Conservation (phyloP, 2,797 vertebrate genomes). For the Tinamus major region DNA sequence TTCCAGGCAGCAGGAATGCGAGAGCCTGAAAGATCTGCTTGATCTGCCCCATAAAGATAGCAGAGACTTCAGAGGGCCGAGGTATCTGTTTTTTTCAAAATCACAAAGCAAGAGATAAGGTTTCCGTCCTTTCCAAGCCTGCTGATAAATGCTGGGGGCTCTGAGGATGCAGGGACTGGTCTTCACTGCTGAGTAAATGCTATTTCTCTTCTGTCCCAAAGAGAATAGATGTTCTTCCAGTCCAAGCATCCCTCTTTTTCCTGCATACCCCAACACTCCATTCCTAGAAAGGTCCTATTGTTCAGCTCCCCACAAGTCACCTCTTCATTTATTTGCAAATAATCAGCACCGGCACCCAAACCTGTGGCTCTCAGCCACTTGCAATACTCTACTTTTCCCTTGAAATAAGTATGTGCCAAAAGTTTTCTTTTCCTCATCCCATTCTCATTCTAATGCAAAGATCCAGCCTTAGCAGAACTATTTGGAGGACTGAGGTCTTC, state of each 20-base stretch:
- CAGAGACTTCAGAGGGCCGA: slow-evolving; percentile 52
- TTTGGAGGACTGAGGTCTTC: neutral
- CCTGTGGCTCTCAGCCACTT: neutral
- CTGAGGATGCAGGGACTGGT: neutral
- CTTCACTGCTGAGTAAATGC: slow-evolving; percentile 54
- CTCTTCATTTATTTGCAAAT: neutral
- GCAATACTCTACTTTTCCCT: neutral
- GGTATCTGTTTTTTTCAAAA: slow-evolving; percentile 61
- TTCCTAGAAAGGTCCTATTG: neutral
- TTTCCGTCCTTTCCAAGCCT: slow-evolving; percentile 36
- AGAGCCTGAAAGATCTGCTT: slow-evolving; percentile 31
- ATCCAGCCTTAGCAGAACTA: neutral
- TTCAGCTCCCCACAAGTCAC: neutral
- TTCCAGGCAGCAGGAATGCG: slow-evolving; percentile 43
- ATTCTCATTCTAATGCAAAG: neutral
- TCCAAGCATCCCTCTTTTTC: neutral
- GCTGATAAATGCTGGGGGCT: neutral
- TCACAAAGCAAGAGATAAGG: slow-evolving; percentile 60
- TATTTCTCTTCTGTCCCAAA: slow-evolving; percentile 56
- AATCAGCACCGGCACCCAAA: neutral
- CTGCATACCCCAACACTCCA: neutral
- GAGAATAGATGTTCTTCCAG: slow-evolving; percentile 3
- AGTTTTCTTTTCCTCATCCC: neutral
- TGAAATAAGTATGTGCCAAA: neutral
- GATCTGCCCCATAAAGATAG: slow-evolving; percentile 64